Evolutionary conservation across 2,113 vertebrate genomes (phyloP), one percentile per base, ranked within the genome.

Genomic region (Malurus alboscapulatus): DNA sequence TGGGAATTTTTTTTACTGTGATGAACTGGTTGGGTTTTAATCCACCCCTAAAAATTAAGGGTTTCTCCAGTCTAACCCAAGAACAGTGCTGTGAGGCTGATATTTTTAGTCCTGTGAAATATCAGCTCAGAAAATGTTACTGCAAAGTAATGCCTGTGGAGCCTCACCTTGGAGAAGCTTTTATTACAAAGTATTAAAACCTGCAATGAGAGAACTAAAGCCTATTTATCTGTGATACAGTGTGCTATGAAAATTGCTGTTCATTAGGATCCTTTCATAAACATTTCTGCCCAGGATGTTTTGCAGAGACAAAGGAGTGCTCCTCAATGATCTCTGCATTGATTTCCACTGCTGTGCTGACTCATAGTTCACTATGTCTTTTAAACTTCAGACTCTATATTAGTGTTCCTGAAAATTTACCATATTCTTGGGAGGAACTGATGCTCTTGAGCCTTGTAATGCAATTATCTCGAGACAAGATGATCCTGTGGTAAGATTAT

Each of bases 401-500:
- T 53, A 6, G 40, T 90, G 6, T 34, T 92, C 79, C 90, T 73
- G 66, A 94, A 93, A 86, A 90, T 27, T 7, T 82, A 76, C n/a
- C 24, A 9, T 81, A 57, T 87, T 86, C 57, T 73, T 80, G 47
- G 36, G 45, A 88, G 38, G 18, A 80, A 75, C 30, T 47, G 65
- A 44, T 79, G 34, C 47, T 87, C 65, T 81, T 55, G 51, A 86
- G 50, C 45, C 61, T 94, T 90, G 59, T 92, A 95, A 94, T 92
- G 47, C 79, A 93, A 73, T 93, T 96, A 75, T 69, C 45, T 77
- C 69, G 55, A 80, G 57, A 91, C 62, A 84, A 82, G 58, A 85
- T 90, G 81, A 96, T 82, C 85, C 40, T 59, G 72, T 66, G 78
- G 73, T 79, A 80, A 94, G 83, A 95, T 97, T 94, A 96, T 94